Conservation (phyloP, 2,797 vertebrate species). For the Liasis olivaceus region DNA sequence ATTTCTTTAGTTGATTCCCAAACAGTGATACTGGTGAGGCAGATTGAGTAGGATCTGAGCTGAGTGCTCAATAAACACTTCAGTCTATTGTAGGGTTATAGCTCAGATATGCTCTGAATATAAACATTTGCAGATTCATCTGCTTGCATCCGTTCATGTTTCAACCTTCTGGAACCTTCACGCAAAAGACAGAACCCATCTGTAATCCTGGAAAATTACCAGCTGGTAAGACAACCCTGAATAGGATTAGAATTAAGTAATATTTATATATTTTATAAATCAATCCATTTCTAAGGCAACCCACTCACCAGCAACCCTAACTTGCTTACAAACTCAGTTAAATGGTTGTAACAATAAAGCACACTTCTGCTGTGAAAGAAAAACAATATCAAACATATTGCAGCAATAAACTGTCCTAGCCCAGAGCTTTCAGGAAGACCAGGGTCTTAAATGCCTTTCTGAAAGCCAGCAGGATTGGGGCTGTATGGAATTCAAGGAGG, state of each 20-base stretch:
- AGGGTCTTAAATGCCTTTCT: background rate
- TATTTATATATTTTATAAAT: background rate
- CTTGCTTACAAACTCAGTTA: background rate
- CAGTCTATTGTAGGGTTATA: background rate
- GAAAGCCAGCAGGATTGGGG: background rate
- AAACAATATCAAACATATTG: background rate
- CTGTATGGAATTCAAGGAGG: background rate
- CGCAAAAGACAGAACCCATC: background rate
- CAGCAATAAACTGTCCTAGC: background rate
- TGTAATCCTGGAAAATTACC: background rate
- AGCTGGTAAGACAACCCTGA: background rate
- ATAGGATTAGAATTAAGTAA: background rate
- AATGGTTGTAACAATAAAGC: background rate
- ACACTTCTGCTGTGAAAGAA: background rate
- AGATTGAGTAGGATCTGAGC: background rate
- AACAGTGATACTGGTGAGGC: background rate
- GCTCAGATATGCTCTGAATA: background rate
- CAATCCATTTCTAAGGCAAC: background rate
- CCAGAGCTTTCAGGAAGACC: background rate
- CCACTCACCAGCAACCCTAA: background rate
- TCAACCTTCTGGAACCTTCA: background rate
- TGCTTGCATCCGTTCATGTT: background rate
- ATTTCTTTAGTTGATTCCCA: background rate
- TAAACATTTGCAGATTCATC: background rate
- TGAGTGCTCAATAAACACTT: background rate